These are phyloP conservation scores for Rhyacophila brunnea DNA, from an alignment of 1,140 invertebrate genomes.

Conservation along the genomic window DNA sequence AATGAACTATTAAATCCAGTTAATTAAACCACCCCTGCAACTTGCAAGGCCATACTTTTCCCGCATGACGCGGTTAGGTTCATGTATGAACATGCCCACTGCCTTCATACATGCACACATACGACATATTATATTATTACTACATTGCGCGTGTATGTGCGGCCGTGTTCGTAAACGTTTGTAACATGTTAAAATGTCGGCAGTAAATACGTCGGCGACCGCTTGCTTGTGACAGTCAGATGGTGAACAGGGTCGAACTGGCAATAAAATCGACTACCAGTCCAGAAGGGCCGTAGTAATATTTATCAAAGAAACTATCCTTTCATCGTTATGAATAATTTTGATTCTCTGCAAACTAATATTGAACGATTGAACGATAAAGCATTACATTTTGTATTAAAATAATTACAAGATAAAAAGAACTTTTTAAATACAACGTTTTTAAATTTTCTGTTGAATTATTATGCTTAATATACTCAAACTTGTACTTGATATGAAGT, in stretches of 20 bases:
- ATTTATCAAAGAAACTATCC: no score
- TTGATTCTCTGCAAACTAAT: no score
- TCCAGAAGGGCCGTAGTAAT: no score
- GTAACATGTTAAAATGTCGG: conserved; percentile 10
- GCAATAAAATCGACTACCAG: neutral
- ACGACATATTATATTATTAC: neutral
- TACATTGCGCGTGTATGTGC: neutral
- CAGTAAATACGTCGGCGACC: conserved; percentile 12
- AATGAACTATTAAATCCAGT: no score
- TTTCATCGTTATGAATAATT: no score
- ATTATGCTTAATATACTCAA: no score
- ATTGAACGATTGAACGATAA: no score
- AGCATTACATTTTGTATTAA: no score
- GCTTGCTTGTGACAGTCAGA: conserved; percentile 14
- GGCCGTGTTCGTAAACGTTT: conserved; percentile 6
- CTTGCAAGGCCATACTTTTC: neutral
- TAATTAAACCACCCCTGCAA: neutral
- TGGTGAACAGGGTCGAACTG: neutral
- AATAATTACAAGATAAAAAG: no score
- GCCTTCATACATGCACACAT: neutral
- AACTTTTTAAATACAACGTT: no score
- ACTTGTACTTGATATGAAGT: no score
- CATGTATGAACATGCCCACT: neutral
- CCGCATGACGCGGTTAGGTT: neutral
- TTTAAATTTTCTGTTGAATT: no score